Base-by-base conservation (phyloP, 2,888 invertebrate genomes). In the Nymphalis polychloros region DNA sequence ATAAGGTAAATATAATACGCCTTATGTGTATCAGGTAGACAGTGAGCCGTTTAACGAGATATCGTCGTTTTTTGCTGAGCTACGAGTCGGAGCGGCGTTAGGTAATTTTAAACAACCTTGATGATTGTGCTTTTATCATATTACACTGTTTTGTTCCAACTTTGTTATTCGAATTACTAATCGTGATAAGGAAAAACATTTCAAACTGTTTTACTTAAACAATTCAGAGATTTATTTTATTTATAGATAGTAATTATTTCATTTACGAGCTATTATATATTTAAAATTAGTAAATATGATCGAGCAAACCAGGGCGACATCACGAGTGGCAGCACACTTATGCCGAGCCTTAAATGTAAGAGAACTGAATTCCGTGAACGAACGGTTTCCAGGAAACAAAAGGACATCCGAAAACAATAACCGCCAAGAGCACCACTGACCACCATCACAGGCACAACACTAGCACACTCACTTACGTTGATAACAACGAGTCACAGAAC, bases 341-440 rank as follows among this genome's bases (percentile, higher is more conserved):
- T 64, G 62, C 53, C 69, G n/a, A 62, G 69, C 69, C 71, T 71
- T 69, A 59, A 67, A 59, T 35, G 69, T 68, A 69, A 60, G 64
- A 67, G 64, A 64, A 66, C 69, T 67, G 72, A 73, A 69, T 73
- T 68, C 67, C 71, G 65, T 69, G 70, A 72, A 70, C 66, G 13
- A 70, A 73, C 72, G 71, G 68, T 73, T 72, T 73, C 71, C 69
- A 66, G 67, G 67, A 70, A 71, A 75, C 73, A 71, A 71, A 71
- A 70, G 68, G 62, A 67, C 71, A 76, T 75, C 75, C 75, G 72
- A 67, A 63, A 71, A 63, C 68, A 72, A 69, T 57, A 67, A 73
- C 70, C 64, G 70, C 76, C 75, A 72, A 76, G 67, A 74, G 60
- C 75, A 77, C 75, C 78, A 78, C 77, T 72, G 60, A 31, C 53